phyloP scores from a whole-genome alignment of 1,140 invertebrate species.

The Bombus vancouverensis region DNA sequence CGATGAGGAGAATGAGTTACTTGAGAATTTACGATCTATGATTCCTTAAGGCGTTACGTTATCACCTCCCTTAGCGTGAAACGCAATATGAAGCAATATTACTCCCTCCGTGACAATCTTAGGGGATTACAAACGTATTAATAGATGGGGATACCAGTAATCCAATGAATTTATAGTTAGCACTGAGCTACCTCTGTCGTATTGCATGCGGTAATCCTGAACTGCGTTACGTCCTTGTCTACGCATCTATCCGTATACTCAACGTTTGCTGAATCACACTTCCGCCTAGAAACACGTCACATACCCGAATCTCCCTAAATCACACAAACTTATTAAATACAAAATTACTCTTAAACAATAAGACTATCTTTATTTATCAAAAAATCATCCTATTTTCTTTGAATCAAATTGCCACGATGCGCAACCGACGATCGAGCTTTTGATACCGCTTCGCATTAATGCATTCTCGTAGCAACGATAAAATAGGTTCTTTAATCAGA shows the following conservation, averaged over 20 bases:
- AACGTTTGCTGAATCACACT: not conserved
- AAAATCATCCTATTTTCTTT: too few relatives aligned
- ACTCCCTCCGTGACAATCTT: slow-evolving; percentile 19
- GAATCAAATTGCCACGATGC: not conserved
- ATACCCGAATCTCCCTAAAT: too few relatives aligned
- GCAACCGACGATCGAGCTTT: not conserved
- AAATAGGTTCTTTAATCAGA: slow-evolving; percentile 23
- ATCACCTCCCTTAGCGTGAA: not conserved
- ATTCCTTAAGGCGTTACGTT: not conserved
- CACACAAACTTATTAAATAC: not conserved
- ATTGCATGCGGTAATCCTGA: slow-evolving; percentile 16
- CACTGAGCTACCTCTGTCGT: not conserved
- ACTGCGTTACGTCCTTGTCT: not conserved
- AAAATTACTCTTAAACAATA: not conserved
- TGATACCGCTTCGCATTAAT: not conserved
- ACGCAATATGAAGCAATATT: slow-evolving; percentile 11
- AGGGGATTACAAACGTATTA: slow-evolving; percentile 35
- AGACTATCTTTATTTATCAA: not conserved
- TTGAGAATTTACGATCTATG: not conserved
- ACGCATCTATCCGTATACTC: slow-evolving; percentile 3
- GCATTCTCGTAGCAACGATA: not conserved
- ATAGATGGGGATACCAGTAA: slow-evolving; percentile 28
- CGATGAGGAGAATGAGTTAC: too few relatives aligned
- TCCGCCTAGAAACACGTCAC: not conserved
- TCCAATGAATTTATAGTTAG: slow-evolving; percentile 44